phyloP scores from a whole-genome alignment of 2,888 invertebrate genomes.

The Mesopsocus fuscifrons region DNA sequence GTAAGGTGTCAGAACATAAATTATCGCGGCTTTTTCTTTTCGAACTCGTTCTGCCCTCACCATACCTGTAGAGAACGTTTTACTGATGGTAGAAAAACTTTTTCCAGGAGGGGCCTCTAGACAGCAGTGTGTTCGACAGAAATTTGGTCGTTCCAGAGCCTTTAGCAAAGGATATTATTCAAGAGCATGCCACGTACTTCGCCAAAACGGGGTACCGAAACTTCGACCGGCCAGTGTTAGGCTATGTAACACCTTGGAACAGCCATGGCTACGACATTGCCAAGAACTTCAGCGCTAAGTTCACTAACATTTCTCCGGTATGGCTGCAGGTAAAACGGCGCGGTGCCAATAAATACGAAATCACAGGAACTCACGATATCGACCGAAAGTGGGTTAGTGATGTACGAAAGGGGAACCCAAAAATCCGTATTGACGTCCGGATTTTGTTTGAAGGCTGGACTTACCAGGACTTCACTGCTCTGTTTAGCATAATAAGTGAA shows the following conservation, averaged over 20 bases:
- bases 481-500: constrained; percentile 48
- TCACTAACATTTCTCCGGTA: constrained; percentile 81
- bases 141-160: constrained; percentile 48
- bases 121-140: constrained; percentile 45
- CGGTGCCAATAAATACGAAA: constrained; percentile 37
- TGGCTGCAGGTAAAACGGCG: constrained; percentile 74
- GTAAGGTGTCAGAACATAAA: too few relatives aligned
- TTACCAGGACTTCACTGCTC: constrained; percentile 45
- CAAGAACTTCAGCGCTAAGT: constrained; percentile 73
- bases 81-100: too few relatives aligned
- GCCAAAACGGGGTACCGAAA: constrained; percentile 42
- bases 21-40: too few relatives aligned
- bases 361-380: constrained; percentile 63
- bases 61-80: too few relatives aligned
- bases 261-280: constrained; percentile 84
- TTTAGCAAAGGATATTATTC: constrained; percentile 50
- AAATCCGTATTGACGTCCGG: constrained; percentile 28
- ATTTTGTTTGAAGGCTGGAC: constrained; percentile 79
- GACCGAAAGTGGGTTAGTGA: constrained; percentile 66
- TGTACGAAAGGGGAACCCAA: constrained; percentile 38
- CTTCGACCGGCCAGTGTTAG: constrained; percentile 59
- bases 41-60: too few relatives aligned
- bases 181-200: constrained; percentile 55
- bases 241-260: constrained; percentile 96
- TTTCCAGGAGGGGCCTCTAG: constrained; percentile 32